Evolutionary conservation across 2,888 invertebrate genomes (phyloP).

Genomic region (Conchocele bisecta): DNA sequence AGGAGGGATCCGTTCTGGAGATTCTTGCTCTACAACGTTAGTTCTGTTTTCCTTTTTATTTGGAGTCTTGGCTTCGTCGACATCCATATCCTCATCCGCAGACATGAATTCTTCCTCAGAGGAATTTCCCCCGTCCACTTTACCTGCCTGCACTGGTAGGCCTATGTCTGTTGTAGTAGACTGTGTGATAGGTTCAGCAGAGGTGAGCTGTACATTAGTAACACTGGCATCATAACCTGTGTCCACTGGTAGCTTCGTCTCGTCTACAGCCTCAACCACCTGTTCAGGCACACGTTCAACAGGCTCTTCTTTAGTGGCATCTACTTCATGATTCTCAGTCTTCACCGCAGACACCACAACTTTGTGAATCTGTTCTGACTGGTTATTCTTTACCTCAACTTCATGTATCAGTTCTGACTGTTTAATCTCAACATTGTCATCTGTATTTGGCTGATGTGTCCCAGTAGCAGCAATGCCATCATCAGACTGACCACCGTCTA

Average conservation of each 20-base stretch:
- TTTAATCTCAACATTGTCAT: background rate
- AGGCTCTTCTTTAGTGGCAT: background rate
- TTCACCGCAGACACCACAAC: background rate
- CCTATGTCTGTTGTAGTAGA: no score
- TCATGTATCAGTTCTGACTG: background rate
- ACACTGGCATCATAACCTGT: no score
- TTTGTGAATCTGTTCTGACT: background rate
- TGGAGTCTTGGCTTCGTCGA: conserved; percentile 27
- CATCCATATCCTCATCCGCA: conserved; percentile 44
- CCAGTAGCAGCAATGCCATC: background rate
- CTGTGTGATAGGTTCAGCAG: no score
- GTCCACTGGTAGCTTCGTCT: no score
- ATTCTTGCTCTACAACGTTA: conserved; percentile 10
- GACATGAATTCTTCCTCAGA: conserved; percentile 49
- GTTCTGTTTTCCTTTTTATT: background rate
- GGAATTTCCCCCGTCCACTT: conserved; percentile 18
- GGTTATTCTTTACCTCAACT: background rate
- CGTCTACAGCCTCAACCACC: background rate
- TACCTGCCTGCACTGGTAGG: no score
- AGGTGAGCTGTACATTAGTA: no score
- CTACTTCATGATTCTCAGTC: background rate
- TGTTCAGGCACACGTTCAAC: background rate
- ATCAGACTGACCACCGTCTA: background rate
- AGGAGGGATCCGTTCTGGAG: conserved; percentile 41
- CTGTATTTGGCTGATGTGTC: background rate